phyloP scores from a whole-genome alignment of 1,140 invertebrate species.

The Drosophila sturtevanti region DNA sequence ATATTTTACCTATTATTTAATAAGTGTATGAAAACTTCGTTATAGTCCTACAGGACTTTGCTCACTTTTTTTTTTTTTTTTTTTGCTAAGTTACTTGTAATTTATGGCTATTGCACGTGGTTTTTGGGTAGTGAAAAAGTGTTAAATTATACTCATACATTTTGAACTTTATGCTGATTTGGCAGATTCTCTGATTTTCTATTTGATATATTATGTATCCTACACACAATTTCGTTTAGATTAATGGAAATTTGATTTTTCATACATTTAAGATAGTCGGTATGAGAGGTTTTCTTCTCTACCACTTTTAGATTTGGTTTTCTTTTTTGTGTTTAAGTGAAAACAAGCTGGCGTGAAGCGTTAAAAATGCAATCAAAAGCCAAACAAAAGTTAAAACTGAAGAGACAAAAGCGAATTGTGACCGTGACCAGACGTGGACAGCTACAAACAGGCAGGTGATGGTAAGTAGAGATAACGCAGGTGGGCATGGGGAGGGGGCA shows the following conservation, averaged over 20 bases:
- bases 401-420: conserved; percentile 43
- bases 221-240: background rate
- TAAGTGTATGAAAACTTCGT: background rate
- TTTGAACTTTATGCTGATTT: conserved; percentile 1
- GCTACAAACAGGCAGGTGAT: conserved; percentile 10
- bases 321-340: conserved; percentile 1
- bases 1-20: no score
- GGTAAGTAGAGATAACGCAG: background rate
- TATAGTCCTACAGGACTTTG: background rate
- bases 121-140: conserved; percentile 1
- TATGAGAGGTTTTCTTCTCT: background rate
- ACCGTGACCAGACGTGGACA: conserved; percentile 56
- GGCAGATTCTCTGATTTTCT: conserved; percentile 2
- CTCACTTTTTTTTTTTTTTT: background rate
- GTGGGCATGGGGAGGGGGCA: conserved; percentile 18
- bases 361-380: conserved; percentile 75
- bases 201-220: background rate
- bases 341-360: conserved; percentile 61
- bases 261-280: background rate
- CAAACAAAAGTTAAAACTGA: conserved; percentile 52
- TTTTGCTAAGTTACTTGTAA: background rate
- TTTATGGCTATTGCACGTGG: background rate
- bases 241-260: conserved; percentile 5
- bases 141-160: conserved; percentile 1
- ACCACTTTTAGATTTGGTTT: conserved; percentile 15